These are phyloP conservation scores for Triplophysa tibetana DNA, from an alignment of 2,113 vertebrate species.

Conservation along the genomic window DNA sequence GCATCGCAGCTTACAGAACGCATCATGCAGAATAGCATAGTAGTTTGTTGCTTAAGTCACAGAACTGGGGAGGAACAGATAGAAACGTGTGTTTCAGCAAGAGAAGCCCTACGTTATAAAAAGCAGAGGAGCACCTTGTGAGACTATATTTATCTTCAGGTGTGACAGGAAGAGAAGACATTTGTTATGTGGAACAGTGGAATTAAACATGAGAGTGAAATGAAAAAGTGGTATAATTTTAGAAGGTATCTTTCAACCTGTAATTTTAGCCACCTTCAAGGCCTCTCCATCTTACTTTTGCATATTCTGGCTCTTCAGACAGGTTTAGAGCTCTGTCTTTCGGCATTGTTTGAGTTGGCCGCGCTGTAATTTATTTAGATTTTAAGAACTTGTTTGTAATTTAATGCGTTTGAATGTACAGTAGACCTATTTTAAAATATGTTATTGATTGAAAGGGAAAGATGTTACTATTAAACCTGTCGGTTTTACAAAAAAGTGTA, in stretches of 20 bases:
- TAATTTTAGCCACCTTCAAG: constrained; percentile 77
- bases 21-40: too few species aligned
- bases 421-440: too few species aligned
- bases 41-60: constrained; percentile 38
- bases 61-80: constrained; percentile 52
- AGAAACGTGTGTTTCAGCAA: constrained; percentile 62
- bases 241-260: constrained; percentile 81
- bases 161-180: constrained; percentile 70
- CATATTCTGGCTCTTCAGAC: constrained; percentile 71
- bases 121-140: constrained; percentile 73
- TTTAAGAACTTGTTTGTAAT: constrained; percentile 25
- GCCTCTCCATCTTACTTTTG: constrained; percentile 72
- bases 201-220: constrained; percentile 83
- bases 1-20: too few species aligned
- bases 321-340: constrained; percentile 59
- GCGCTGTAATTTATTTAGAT: constrained; percentile 43
- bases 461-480: neutral
- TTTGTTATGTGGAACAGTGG: constrained; percentile 75
- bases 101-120: constrained; percentile 74
- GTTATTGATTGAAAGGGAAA: neutral
- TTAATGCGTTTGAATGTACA: neutral
- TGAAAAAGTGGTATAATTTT: constrained; percentile 84
- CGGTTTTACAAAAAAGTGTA: neutral
- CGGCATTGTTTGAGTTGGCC: constrained; percentile 30
- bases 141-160: constrained; percentile 77